These are phyloP conservation scores for Andrena cerasifolii DNA, from an alignment of 1,140 invertebrate genomes.

Conservation along the genomic window DNA sequence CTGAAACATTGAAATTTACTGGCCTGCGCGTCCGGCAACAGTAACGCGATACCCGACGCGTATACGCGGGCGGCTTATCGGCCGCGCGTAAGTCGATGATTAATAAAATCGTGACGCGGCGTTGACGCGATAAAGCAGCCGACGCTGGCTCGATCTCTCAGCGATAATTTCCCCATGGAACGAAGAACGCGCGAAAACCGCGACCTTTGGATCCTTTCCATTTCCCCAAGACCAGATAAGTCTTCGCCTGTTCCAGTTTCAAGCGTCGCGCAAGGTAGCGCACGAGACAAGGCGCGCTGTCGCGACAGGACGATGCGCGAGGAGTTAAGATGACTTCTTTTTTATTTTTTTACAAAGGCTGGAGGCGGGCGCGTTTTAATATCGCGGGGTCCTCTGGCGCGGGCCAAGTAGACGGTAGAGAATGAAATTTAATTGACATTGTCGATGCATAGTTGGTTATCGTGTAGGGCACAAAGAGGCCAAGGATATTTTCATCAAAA, in stretches of 20 bases:
- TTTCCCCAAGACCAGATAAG: no score
- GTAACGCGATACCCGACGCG: background rate
- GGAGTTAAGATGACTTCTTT: background rate
- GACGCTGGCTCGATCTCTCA: background rate
- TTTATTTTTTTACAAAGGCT: constrained; percentile 27
- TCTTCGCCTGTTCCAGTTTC: no score
- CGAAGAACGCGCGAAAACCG: constrained; percentile 1
- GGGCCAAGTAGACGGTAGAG: background rate
- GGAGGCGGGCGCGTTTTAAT: constrained; percentile 12
- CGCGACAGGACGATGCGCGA: background rate
- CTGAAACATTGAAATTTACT: constrained; percentile 46
- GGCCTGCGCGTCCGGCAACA: background rate
- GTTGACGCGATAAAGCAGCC: background rate
- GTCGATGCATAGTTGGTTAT: constrained; percentile 11
- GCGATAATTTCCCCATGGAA: background rate
- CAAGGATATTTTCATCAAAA: constrained; percentile 23
- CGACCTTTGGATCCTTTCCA: background rate
- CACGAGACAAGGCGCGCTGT: constrained; percentile 5
- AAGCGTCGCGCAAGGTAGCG: background rate
- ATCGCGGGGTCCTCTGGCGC: background rate
- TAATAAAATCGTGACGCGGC: constrained; percentile 38
- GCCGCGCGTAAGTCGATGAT: constrained; percentile 30
- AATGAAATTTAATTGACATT: constrained; percentile 44
- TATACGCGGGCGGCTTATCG: constrained; percentile 12
- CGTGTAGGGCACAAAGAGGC: background rate